Percentiles rank a stretch among this genome's conserved stretches.
Evolutionary conservation across 2,888 invertebrate species (phyloP).

Genomic region (Amaurobius ferox): DNA sequence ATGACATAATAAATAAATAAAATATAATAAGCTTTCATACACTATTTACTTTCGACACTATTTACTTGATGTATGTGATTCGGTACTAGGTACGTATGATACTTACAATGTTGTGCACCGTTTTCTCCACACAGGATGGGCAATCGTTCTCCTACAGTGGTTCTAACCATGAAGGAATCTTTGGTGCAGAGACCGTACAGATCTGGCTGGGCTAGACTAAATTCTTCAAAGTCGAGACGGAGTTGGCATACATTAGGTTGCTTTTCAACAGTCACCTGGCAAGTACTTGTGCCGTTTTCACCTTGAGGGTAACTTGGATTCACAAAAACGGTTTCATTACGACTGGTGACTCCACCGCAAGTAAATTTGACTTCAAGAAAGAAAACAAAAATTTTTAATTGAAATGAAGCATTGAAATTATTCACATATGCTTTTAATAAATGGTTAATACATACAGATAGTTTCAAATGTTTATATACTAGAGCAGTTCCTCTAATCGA

Average conservation of each 20-base stretch:
- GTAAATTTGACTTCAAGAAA: slow-evolving; percentile 67
- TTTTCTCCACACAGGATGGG: slow-evolving; percentile 89
- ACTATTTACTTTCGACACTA: too few relatives aligned
- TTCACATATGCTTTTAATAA: too few relatives aligned
- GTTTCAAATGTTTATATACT: too few relatives aligned
- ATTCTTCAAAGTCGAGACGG: slow-evolving; percentile 86
- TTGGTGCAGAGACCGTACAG: slow-evolving; percentile 84
- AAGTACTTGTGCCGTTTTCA: slow-evolving; percentile 88
- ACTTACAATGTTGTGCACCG: slow-evolving; percentile 88
- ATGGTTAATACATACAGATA: too few relatives aligned
- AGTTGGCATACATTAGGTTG: slow-evolving; percentile 90
- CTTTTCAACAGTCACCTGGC: slow-evolving; percentile 89
- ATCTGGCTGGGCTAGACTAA: slow-evolving; percentile 78
- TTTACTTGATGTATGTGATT: too few relatives aligned
- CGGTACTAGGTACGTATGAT: too few relatives aligned
- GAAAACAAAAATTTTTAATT: too few relatives aligned
- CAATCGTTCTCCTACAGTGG: slow-evolving; percentile 76
- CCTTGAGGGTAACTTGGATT: slow-evolving; percentile 88
- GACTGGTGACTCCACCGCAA: slow-evolving; percentile 73
- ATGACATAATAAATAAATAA: too few relatives aligned
- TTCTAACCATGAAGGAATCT: slow-evolving; percentile 85
- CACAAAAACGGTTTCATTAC: slow-evolving; percentile 90
- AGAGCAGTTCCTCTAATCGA: too few relatives aligned
- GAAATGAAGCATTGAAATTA: too few relatives aligned
- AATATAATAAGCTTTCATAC: too few relatives aligned